Evolutionary conservation across 1,140 invertebrate genomes (phyloP).

Genomic region (Zaprionus gabonicus): DNA sequence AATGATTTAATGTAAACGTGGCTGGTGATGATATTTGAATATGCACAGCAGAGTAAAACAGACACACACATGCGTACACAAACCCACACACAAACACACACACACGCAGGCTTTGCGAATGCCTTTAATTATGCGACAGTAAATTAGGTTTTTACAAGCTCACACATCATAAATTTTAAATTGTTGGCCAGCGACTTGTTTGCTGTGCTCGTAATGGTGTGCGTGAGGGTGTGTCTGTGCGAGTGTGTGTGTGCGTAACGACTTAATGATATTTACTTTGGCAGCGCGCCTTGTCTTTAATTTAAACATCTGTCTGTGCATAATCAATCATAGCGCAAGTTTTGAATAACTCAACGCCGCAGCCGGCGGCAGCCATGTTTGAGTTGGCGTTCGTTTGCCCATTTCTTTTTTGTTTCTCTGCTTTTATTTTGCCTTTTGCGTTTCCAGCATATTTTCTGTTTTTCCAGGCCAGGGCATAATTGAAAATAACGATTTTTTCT

Average conservation of each 20-base stretch:
- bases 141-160: slow-evolving; percentile 81
- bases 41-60: slow-evolving; percentile 41
- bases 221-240: slow-evolving; percentile 7
- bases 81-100: slow-evolving; percentile 16
- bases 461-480: slow-evolving; percentile 58
- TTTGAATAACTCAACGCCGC: slow-evolving; percentile 69
- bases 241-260: slow-evolving; percentile 46
- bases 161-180: slow-evolving; percentile 83
- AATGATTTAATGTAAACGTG: slow-evolving; percentile 75
- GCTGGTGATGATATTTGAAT: slow-evolving; percentile 50
- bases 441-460: slow-evolving; percentile 12
- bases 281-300: slow-evolving; percentile 64
- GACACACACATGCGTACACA: not conserved
- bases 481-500: slow-evolving; percentile 75
- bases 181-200: slow-evolving; percentile 52
- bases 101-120: not conserved
- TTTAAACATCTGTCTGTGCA: slow-evolving; percentile 74
- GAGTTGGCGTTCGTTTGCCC: slow-evolving; percentile 33
- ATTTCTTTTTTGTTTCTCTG: slow-evolving; percentile 26
- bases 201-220: not conserved
- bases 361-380: slow-evolving; percentile 57
- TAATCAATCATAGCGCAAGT: slow-evolving; percentile 76
- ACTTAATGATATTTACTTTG: slow-evolving; percentile 77
- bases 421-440: slow-evolving; percentile 9
- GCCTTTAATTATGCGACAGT: slow-evolving; percentile 76